Base-by-base conservation (phyloP, 2,113 vertebrate genomes). In the Halichoeres trimaculatus region DNA sequence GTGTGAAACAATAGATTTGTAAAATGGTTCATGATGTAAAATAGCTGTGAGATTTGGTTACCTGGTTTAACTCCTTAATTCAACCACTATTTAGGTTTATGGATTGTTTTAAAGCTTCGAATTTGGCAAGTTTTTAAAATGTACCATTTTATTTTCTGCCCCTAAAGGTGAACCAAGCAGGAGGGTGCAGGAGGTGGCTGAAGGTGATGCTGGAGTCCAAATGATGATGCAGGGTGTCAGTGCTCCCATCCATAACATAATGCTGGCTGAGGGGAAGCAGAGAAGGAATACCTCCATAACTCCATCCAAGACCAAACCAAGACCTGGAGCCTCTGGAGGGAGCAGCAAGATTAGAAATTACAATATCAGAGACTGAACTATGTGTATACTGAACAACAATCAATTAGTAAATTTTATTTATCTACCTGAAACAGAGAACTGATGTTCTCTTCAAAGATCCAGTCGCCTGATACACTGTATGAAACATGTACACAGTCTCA, bases 271-370 rank as follows among this genome's bases (percentile, higher is more conserved):
- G 22, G 24, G 16, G 30, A 94, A 91, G 36, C 85, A 89, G 23
- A 93, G 84, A 75, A 86, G 87, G 51, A 92, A 78, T 68, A 66
- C 67, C 17, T 50, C 34, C 26, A 92, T 80, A 66, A 48, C 54
- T 30, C 9, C 53, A 36, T 24, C 57, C 17, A 65, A 13, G 66
- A 74, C 41, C 48, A 61, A 10, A 20, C 19, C 8, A 1, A 79
- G 53, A 60, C 34, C 66, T 35, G 53, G 34, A 85, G 35, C 30
- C 8, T n/a, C 36, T 10, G 40, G 19, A 43, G 82, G 68, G 56
- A 68, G 6, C 13, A 47, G 41, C 38, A 95, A 86, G 90, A 91
- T 97, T 75, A 93, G 95, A 47, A 98, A 98, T 91, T 98, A 98
- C 80, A 97, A 95, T 34, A 23, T 94, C 26, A 96, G 95, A 90